Percentiles rank a stretch among this genome's conserved stretches.
Evolutionary conservation across 2,888 invertebrate genomes (phyloP).

Genomic region (Lochmaea capreae): DNA sequence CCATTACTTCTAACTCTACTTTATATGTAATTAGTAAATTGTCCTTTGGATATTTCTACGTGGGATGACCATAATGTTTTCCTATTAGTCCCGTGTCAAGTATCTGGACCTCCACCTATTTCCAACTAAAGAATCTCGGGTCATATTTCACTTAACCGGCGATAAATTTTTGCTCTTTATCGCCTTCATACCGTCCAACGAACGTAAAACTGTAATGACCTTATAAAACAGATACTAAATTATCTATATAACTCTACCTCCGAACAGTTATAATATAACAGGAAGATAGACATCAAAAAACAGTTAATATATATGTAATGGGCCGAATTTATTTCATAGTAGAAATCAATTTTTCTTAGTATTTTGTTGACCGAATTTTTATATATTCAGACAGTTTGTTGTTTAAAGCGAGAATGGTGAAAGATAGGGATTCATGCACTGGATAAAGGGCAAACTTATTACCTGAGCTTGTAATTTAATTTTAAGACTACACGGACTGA

Average conservation of each 20-base stretch:
- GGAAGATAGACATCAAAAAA: constrained; percentile 22
- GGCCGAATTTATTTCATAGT: constrained; percentile 15
- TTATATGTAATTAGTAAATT: background rate
- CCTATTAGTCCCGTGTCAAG: constrained; percentile 60
- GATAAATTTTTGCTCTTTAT: constrained; percentile 62
- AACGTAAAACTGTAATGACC: constrained; percentile 58
- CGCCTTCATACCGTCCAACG: constrained; percentile 48
- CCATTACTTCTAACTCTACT: background rate
- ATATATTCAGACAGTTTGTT: background rate
- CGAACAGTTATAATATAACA: constrained; percentile 34
- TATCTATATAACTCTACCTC: constrained; percentile 46
- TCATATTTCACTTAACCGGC: constrained; percentile 61
- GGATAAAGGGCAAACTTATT: no score
- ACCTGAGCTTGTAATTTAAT: no score
- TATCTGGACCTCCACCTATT: constrained; percentile 49
- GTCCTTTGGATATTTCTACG: constrained; percentile 11
- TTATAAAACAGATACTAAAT: constrained; percentile 59
- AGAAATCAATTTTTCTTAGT: background rate
- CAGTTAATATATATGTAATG: constrained; percentile 19
- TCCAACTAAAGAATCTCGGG: constrained; percentile 49
- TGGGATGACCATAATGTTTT: constrained; percentile 38
- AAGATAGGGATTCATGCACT: background rate
- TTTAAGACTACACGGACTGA: no score
- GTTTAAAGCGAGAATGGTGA: background rate
- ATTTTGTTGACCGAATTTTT: background rate